Base-by-base conservation (phyloP, 2,113 vertebrate species). In the Eupsittula cactorum region DNA sequence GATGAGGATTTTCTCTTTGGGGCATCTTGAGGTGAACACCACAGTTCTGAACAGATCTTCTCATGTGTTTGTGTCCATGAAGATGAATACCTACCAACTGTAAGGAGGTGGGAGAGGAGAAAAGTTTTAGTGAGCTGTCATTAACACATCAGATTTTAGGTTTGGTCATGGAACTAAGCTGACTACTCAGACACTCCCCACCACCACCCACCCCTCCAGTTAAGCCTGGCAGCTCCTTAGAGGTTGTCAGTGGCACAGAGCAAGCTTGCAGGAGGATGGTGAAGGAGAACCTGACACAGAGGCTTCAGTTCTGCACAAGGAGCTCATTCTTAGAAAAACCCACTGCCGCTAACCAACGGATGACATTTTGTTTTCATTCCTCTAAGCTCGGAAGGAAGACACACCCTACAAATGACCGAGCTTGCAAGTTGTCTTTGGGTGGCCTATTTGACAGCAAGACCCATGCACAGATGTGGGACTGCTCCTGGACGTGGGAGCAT, bases 11-110 rank as follows among this genome's bases (percentile, higher is more conserved):
- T 57, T 49, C 82, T 83, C 81, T 86, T 57, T 17, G 80, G 14
- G 65, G 73, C 97, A 94, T 98, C 84, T 93, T 97, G 95, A 83
- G 21, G 41, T 14, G 24, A 85, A 42, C 33, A 8, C 28, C 8
- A 6, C 10, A 10, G 47, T 49, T 92, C 81, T 74, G 63, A 41
- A 11, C 0, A 0, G 37, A 59, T 46, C 62, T 83, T 90, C 84
- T 85, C 44, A 53, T 1, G 19, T 23, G 41, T 78, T 57, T 73
- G 71, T 39, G 75, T 88, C 80, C 83, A 67, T 50, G 47, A 82
- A 81, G 76, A 77, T 21, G 19, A 92, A 28, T 31, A 75, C 74
- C 95, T 98, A 16, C 35, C 57, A 69, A 2, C 33, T 84, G 28
- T 59, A 78, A 70, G 23, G 59, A 20, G 24, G 6, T 9, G 23